Base-by-base conservation (phyloP, 2,888 invertebrate species). In the Drosophila macrospina region DNA sequence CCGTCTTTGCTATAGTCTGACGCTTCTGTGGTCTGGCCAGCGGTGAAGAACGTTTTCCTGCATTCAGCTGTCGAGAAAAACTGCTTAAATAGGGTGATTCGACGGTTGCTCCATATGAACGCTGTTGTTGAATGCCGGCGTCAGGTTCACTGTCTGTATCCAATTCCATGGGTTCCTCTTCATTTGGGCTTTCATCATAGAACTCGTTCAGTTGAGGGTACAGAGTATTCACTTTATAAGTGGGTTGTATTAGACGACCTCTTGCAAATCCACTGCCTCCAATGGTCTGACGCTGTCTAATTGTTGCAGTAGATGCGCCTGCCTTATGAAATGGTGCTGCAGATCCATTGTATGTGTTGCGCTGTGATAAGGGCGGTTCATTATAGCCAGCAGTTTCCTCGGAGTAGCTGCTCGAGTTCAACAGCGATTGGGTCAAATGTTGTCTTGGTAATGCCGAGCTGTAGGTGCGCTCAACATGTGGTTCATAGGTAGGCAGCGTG, bases 91-190 rank as follows among this genome's bases (percentile, higher is more conserved):
- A 78, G 1, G 77, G 77, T 1, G 77, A 67, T 5, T 71, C 76
- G 7, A 24, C 28, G 5, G 24, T 28, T 6, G 13, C 13, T 6
- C 36, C 45, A 20, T 32, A 24, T 6, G 51, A 39, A 13, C 60
- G 72, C n/a, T 67, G 45, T 10, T 52, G 44, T 0, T 24, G 36
- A 13, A 26, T 20, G 2, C 64, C 80, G 2, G 15, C 47, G 11
- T 89, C 79, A 4, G 68, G 64, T 8, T 86, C 86, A 41, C 74
- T 89, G n/a, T 86, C 84, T 0, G 76, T 51, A 7, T 88, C 84
- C 15, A 61, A 30, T 24, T 74, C 73, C 78, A 72, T 65, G 15
- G 63, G 45, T 10, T 68, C 60, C 0, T 26, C 37, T 10, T 42
- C 15, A 7, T 36, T 61, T 24, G 28, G 47, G 0, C 44, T 42